Evolutionary conservation across 2,888 invertebrate genomes (phyloP).

Genomic region (Panzeria rudis): DNA sequence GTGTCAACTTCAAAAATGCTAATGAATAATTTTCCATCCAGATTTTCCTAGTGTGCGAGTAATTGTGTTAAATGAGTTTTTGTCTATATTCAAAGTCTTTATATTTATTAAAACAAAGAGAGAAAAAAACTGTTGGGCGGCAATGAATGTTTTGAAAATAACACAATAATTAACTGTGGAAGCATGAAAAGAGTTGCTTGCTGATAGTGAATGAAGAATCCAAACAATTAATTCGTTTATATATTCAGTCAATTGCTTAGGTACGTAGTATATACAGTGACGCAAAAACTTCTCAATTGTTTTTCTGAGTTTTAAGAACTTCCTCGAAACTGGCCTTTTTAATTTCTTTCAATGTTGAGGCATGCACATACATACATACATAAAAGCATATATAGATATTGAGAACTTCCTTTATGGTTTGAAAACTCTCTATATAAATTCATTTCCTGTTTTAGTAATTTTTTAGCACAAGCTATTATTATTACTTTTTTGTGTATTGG

Average conservation of each 20-base stretch:
- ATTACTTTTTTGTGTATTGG: neutral
- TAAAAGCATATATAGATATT: neutral
- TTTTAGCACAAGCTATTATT: neutral
- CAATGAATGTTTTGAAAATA: conserved; percentile 54
- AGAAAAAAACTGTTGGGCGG: conserved; percentile 34
- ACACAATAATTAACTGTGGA: conserved; percentile 58
- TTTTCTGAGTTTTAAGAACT: neutral
- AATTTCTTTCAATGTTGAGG: neutral
- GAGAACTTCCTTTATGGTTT: neutral
- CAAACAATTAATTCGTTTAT: conserved; percentile 44
- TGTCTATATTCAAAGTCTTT: conserved; percentile 23
- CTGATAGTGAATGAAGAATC: conserved; percentile 23
- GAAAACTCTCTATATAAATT: neutral
- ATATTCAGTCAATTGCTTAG: conserved; percentile 18
- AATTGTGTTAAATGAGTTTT: conserved; percentile 32
- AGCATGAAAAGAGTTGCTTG: conserved; percentile 51
- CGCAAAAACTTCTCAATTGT: neutral
- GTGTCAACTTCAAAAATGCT: conserved; percentile 1
- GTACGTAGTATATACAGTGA: conserved; percentile 5
- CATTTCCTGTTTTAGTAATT: neutral
- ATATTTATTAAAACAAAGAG: neutral
- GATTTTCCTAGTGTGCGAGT: neutral
- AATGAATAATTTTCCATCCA: conserved; percentile 37
- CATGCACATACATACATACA: neutral
- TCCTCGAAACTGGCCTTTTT: neutral